Conservation (phyloP, 2,797 vertebrate genomes). For the Amblyraja radiata region DNA sequence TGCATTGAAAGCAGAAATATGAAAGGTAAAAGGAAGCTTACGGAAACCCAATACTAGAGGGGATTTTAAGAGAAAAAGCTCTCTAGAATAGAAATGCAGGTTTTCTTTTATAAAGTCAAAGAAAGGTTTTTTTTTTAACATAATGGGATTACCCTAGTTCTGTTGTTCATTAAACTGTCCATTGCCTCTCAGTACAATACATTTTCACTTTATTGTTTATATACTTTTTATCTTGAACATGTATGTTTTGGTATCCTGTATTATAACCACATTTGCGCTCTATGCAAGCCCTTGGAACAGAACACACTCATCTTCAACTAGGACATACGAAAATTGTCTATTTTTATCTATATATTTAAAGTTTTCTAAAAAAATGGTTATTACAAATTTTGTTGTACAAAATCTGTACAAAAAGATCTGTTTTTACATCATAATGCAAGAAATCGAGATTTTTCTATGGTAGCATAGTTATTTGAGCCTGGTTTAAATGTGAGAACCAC, state of each 20-base stretch:
- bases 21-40: constrained; percentile 5
- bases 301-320: constrained; percentile 73
- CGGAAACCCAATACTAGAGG: neutral
- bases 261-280: constrained; percentile 69
- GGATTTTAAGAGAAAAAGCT: neutral
- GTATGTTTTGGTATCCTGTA: constrained; percentile 67
- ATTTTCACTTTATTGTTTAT: constrained; percentile 63
- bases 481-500: constrained; percentile 73
- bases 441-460: constrained; percentile 73
- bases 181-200: constrained; percentile 57
- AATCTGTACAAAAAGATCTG: constrained; percentile 72
- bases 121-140: constrained; percentile 52
- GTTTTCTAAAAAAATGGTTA: constrained; percentile 77
- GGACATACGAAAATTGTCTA: constrained; percentile 77
- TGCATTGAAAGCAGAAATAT: neutral
- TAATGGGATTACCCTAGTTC: constrained; percentile 48
- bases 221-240: constrained; percentile 63
- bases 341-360: constrained; percentile 80
- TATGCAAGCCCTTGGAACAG: constrained; percentile 75
- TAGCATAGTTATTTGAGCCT: constrained; percentile 70
- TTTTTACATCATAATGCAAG: constrained; percentile 75
- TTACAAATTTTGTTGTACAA: constrained; percentile 72
- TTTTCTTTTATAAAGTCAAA: constrained; percentile 54
- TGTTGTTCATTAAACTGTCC: constrained; percentile 52
- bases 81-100: constrained; percentile 38